Base-by-base conservation (phyloP, 1,140 invertebrate species). In the Sinella curviseta region DNA sequence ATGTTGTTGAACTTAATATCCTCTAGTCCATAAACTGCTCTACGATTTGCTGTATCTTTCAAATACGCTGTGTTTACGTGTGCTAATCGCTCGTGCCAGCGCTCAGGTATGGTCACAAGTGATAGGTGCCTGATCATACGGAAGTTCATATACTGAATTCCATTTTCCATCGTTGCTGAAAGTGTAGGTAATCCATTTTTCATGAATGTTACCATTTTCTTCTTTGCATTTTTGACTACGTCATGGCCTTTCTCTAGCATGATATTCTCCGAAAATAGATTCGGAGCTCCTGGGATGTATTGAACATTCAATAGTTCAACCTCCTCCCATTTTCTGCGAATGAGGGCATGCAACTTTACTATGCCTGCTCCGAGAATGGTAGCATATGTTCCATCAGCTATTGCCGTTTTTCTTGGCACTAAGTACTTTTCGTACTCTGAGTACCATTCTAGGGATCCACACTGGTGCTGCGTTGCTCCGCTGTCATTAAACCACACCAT, bases 261-360 rank as follows among this genome's bases (percentile, higher is more conserved):
- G 8, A 81, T 31, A 24, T 48, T 70, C 30, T 78, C 77, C 0
- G 77, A 77, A 20, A 31, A 35, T 26, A 74, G 76, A 26, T 54
- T 74, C 0, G 16, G 12, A 28, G 60, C 77, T n/a, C 74, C 80
- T 1, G 77, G 77, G 26, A 67, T 57, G 33, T 81, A 77, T 48
- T 81, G 74, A 14, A 81, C 80, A 48, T 78, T 36, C 0, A 20
- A 2, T 0, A 81, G 26, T 34, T 48, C 73, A 75, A 79, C 67
- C 30, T 24, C 26, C 20, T 30, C 2, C 80, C 80, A 81, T 26
- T 75, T 1, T 0, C 24, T 73, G 4, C 14, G 1, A 16, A 81
- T 75, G n/a, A 74, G 48, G 1, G 78, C 81, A 17, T 79, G 74
- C 0, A 82, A 60, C 24, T 74, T 74, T 0, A 82, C 76, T 31